These are phyloP conservation scores for Peromyscus aztecus DNA, from an alignment of 2,797 vertebrate species.

Conservation along the genomic window DNA sequence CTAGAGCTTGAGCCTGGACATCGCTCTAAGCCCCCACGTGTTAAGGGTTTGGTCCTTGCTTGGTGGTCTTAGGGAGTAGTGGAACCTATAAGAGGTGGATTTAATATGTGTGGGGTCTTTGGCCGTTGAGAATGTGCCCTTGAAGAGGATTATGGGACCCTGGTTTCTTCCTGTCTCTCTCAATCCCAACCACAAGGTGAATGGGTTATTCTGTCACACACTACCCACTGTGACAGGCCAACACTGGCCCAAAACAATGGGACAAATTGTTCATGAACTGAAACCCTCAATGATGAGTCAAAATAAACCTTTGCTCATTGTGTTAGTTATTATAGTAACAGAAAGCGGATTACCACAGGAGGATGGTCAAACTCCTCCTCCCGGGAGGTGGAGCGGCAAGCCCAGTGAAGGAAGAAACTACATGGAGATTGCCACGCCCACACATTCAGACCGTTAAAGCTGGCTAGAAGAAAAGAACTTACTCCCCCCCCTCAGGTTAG, in stretches of 20 bases:
- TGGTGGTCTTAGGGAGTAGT: neutral
- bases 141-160: neutral
- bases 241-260: neutral
- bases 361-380: neutral
- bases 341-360: neutral
- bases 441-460: neutral
- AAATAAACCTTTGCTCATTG: neutral
- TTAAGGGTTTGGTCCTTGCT: neutral
- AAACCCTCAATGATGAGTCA: neutral
- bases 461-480: neutral
- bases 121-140: neutral
- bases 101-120: neutral
- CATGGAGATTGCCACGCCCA: neutral
- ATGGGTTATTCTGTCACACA: neutral
- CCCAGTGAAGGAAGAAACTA: neutral
- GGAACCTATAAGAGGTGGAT: neutral
- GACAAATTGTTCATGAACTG: neutral
- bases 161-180: neutral
- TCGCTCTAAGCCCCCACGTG: neutral
- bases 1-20: neutral
- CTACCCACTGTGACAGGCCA: neutral
- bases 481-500: neutral
- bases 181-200: neutral
- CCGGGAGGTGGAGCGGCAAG: accelerated
- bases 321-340: neutral